Percentiles rank a stretch among this genome's conserved stretches.
These are phyloP conservation scores for Cataglyphis albicans DNA, from an alignment of 2,888 invertebrate genomes.

Conservation along the genomic window DNA sequence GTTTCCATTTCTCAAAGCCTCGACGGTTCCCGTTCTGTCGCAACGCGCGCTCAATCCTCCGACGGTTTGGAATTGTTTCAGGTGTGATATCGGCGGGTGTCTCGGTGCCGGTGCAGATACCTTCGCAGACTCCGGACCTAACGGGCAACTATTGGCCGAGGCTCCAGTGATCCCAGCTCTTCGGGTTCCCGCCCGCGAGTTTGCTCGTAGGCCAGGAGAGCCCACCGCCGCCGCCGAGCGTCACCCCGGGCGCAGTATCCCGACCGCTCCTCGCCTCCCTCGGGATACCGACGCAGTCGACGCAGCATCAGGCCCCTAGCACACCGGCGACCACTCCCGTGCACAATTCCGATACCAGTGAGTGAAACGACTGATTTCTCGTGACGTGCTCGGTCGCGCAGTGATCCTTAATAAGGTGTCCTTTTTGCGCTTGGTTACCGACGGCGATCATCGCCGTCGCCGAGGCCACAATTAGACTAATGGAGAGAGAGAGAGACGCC, in stretches of 20 bases:
- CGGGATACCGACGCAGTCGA: conserved; percentile 81
- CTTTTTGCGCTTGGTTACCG: conserved; percentile 57
- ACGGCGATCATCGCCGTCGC: conserved; percentile 38
- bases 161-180: conserved; percentile 97
- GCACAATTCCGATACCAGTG: conserved; percentile 84
- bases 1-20: neutral
- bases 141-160: conserved; percentile 95
- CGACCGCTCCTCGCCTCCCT: conserved; percentile 84
- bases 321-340: conserved; percentile 79
- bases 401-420: conserved; percentile 35
- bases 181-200: conserved; percentile 93
- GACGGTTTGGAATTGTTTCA: conserved; percentile 81
- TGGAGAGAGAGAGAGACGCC: conserved; percentile 28
- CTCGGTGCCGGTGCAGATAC: conserved; percentile 96
- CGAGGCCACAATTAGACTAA: conserved; percentile 51
- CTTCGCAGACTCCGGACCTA: conserved; percentile 93
- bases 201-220: conserved; percentile 88
- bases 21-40: conserved; percentile 34
- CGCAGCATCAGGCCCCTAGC: conserved; percentile 69
- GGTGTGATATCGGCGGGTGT: conserved; percentile 97
- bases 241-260: conserved; percentile 83
- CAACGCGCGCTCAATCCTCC: conserved; percentile 39
- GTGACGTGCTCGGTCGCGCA: conserved; percentile 27
- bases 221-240: conserved; percentile 87
- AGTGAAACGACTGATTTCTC: conserved; percentile 78